Evolutionary conservation across 2,113 vertebrate species (phyloP).

Genomic region (Leptobrachium ailaonicum): DNA sequence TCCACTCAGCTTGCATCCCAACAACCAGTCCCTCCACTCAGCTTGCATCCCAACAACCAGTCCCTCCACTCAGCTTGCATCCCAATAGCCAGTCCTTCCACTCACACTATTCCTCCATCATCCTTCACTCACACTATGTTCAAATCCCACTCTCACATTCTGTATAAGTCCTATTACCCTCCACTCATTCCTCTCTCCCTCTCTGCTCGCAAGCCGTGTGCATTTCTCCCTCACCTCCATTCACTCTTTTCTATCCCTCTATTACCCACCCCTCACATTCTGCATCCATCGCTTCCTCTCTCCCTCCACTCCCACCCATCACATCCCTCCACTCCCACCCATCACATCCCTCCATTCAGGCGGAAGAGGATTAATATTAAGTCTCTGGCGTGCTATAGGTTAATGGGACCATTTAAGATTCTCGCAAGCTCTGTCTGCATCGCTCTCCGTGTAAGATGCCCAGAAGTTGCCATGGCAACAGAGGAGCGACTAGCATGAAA

Average conservation of each 20-base stretch:
- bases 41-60: neutral
- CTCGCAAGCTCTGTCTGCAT: neutral
- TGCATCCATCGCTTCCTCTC: neutral
- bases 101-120: neutral
- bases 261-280: neutral
- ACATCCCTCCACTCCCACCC: neutral
- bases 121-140: neutral
- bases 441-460: slow-evolving; percentile 33
- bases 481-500: slow-evolving; percentile 25
- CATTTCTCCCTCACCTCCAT: neutral
- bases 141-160: neutral
- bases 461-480: slow-evolving; percentile 42
- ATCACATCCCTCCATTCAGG: neutral
- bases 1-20: neutral
- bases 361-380: neutral
- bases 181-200: neutral
- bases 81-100: neutral
- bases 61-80: neutral
- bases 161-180: neutral
- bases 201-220: neutral
- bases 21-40: neutral
- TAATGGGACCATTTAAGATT: neutral
- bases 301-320: neutral
- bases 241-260: neutral
- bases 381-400: neutral